phyloP scores from a whole-genome alignment of 1,140 invertebrate species.

The Galleria mellonella region DNA sequence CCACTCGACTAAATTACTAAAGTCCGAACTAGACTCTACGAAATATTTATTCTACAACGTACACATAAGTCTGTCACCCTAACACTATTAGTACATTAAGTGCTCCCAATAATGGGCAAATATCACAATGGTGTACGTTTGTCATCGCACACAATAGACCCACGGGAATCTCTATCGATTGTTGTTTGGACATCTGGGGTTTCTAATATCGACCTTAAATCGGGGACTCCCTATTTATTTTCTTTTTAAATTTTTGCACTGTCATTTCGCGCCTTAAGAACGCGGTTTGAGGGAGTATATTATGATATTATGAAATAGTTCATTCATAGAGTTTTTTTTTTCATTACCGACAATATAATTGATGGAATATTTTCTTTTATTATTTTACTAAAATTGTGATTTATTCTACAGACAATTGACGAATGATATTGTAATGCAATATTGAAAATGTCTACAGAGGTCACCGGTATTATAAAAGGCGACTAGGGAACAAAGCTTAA shows the following conservation, averaged over 20 bases:
- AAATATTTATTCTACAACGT: no score
- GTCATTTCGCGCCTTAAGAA: slow-evolving; percentile 22
- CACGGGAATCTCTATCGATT: slow-evolving; percentile 26
- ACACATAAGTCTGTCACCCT: slow-evolving; percentile 21
- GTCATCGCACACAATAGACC: slow-evolving; percentile 31
- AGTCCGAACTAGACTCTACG: no score
- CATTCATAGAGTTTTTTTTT: slow-evolving; percentile 2
- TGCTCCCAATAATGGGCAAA: slow-evolving; percentile 43
- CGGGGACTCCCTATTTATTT: slow-evolving; percentile 19
- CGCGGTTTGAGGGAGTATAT: slow-evolving; percentile 6
- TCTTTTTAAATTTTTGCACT: slow-evolving; percentile 19
- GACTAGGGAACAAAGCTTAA: no score
- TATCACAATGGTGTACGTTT: slow-evolving; percentile 41
- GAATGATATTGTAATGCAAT: no score
- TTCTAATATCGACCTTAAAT: slow-evolving; percentile 22
- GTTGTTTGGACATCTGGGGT: slow-evolving; percentile 63
- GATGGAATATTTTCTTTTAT: no score
- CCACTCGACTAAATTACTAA: no score
- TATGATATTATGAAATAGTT: slow-evolving; percentile 14
- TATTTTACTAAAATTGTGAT: no score
- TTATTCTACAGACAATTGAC: no score
- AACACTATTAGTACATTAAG: slow-evolving; percentile 44
- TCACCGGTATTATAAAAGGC: no score
- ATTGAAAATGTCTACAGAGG: no score
- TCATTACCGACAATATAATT: no score